Conservation (phyloP, 1,140 invertebrate species). For the Brachionus manjavacas region DNA sequence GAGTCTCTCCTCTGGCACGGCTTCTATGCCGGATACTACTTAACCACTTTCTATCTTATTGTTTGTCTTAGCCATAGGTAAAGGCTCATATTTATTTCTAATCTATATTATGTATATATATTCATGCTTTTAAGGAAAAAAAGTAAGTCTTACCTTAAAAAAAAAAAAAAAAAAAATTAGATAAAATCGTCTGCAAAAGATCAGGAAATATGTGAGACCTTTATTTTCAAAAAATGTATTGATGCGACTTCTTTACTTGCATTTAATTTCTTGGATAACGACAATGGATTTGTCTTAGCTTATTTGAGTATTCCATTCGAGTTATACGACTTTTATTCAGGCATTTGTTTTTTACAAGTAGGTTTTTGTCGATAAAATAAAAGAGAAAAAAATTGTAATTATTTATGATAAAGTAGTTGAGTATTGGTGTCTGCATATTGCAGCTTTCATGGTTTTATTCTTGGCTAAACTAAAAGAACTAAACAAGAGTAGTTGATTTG, state of each 20-base stretch:
- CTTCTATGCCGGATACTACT: conserved; percentile 92
- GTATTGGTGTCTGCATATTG: conserved; percentile 33
- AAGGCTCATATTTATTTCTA: background rate
- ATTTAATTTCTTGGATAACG: background rate
- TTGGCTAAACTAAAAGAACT: background rate
- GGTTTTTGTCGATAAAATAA: background rate
- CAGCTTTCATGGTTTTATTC: background rate
- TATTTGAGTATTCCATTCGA: conserved; percentile 21
- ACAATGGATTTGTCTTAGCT: background rate
- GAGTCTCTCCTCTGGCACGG: conserved; percentile 91
- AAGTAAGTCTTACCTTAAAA: background rate
- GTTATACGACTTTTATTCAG: background rate
- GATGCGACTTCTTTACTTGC: background rate
- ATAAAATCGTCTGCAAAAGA: background rate
- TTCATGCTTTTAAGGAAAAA: background rate
- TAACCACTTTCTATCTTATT: conserved; percentile 81
- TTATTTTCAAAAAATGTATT: background rate
- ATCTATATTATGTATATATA: background rate
- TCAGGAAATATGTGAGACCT: background rate
- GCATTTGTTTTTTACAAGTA: conserved; percentile 38
- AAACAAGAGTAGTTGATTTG: background rate
- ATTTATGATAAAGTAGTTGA: conserved; percentile 22
- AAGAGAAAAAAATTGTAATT: background rate
- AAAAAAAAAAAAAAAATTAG: background rate
- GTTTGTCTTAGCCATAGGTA: conserved; percentile 16